Base-by-base conservation (phyloP, 1,140 invertebrate species). In the Hormaphis cornu region DNA sequence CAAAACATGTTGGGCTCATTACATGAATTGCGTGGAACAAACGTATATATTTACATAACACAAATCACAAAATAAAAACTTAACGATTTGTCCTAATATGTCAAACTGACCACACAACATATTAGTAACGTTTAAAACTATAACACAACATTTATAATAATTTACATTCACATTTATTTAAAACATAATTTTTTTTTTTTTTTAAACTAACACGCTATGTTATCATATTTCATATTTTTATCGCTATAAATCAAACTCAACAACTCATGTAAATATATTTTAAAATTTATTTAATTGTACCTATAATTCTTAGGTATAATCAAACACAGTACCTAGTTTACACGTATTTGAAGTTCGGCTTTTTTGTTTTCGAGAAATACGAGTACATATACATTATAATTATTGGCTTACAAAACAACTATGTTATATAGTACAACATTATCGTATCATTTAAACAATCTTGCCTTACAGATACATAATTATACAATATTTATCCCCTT, bases 21-120 rank as follows among this genome's bases (percentile, higher is more conserved):
- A 66, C 61, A 50, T 66, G 61, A 48, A 66, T 66, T 66, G 61
- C 61, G 9, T 66, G 61, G 14, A 28, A 66, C 61, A 66, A 66
- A 66, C 61, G n/a, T 26, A 40, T n/a, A 14, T 33, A 42, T 26
- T 28, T 61, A 28, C 14, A 42, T 44, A 61, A 44, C 18, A 44
- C 16, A 8, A 22, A 40, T 40, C 14, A 18, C 4, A 61, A 26
- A 61, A n/a, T 12, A 3, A 30, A 42, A 61, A 61, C 16, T 44
- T 20, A 56, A 58, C n/a, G n/a, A n/a, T n/a, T n/a, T n/a, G n/a
- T n/a, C n/a, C n/a, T n/a, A n/a, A n/a, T n/a, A n/a, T n/a, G n/a
- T n/a, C n/a, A n/a, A n/a, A n/a, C n/a, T n/a, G n/a, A 40, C 37
- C 14, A 40, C 37, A 40, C 7, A 8, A 40, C 37, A 40, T 40